Evolutionary conservation across 2,888 invertebrate species (phyloP).

Genomic region (Drosophila glabriapex): DNA sequence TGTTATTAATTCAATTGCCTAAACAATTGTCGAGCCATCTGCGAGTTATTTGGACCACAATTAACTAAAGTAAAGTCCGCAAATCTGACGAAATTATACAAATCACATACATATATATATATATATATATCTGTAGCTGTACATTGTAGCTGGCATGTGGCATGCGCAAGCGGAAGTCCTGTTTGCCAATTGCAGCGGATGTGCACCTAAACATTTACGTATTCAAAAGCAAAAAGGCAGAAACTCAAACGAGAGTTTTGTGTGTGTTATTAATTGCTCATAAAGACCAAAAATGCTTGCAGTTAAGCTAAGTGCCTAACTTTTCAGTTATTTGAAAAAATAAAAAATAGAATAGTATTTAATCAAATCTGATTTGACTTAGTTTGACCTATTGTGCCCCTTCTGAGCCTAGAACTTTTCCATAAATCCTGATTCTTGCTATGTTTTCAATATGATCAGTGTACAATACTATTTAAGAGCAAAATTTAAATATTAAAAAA

Average conservation of each 20-base stretch:
- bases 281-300: neutral
- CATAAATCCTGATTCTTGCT: neutral
- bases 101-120: neutral
- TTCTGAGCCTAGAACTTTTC: neutral
- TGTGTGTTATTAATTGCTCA: neutral
- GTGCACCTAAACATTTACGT: slow-evolving; percentile 29
- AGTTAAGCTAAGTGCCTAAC: rapidly evolving
- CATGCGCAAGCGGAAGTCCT: slow-evolving; percentile 45
- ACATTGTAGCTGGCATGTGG: slow-evolving; percentile 22
- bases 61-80: neutral
- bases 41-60: neutral
- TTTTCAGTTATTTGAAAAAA: neutral
- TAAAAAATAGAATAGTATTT: neutral
- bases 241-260: neutral
- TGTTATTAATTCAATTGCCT: slow-evolving; percentile 39
- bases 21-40: slow-evolving; percentile 28
- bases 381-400: neutral
- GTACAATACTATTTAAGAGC: neutral
- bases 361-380: neutral
- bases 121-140: slow-evolving; percentile 1
- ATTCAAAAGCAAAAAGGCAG: neutral
- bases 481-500: neutral
- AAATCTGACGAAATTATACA: slow-evolving; percentile 2
- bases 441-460: neutral
- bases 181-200: slow-evolving; percentile 44